These are phyloP conservation scores for Bedellia somnulentella DNA, from an alignment of 2,888 invertebrate species.

Conservation along the genomic window DNA sequence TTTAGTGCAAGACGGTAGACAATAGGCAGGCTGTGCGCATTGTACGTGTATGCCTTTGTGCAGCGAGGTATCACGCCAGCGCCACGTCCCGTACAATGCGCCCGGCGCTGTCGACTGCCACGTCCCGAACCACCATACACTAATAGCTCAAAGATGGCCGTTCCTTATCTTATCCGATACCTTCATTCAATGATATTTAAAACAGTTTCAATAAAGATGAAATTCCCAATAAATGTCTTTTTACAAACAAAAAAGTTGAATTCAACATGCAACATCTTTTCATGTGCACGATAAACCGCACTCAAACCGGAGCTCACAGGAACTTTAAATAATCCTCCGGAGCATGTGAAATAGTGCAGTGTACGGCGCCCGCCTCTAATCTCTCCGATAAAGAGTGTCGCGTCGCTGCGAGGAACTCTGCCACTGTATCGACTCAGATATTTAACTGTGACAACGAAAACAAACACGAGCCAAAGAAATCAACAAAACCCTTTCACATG, in stretches of 20 bases:
- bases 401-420: slow-evolving; percentile 10
- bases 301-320: slow-evolving; percentile 17
- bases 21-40: slow-evolving; percentile 30
- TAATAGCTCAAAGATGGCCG: background rate
- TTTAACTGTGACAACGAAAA: slow-evolving; percentile 29
- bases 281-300: slow-evolving; percentile 16
- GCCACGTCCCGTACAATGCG: slow-evolving; percentile 23
- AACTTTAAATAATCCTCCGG: slow-evolving; percentile 33
- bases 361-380: slow-evolving; percentile 26
- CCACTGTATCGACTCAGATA: too few relatives aligned
- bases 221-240: background rate
- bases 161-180: background rate
- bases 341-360: slow-evolving; percentile 29
- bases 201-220: background rate
- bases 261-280: slow-evolving; percentile 6
- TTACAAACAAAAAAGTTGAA: slow-evolving; percentile 5
- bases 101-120: background rate
- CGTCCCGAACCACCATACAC: background rate
- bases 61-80: slow-evolving; percentile 29
- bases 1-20: slow-evolving; percentile 38
- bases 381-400: slow-evolving; percentile 31
- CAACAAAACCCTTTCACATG: too few relatives aligned
- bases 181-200: background rate
- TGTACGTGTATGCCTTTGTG: slow-evolving; percentile 48
- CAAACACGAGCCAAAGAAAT: too few relatives aligned